Evolutionary conservation across 2,888 invertebrate genomes (phyloP).

Genomic region (Microctonus brassicae): DNA sequence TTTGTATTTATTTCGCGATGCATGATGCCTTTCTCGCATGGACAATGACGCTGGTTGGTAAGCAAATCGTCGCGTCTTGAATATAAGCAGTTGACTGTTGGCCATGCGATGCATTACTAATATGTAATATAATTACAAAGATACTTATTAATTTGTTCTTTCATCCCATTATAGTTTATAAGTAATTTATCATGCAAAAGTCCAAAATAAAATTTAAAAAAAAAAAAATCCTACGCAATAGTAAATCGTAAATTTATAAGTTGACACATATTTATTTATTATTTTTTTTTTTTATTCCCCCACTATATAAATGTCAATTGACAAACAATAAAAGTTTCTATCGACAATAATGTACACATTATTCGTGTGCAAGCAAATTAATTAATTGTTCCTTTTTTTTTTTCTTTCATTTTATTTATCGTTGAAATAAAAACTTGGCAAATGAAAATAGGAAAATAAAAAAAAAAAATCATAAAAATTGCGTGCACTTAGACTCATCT

Average conservation of each 20-base stretch:
- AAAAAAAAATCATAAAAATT: not conserved
- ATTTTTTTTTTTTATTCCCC: not conserved
- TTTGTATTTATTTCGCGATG: slow-evolving; percentile 23
- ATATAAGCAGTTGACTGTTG: slow-evolving; percentile 4
- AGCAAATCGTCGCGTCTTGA: slow-evolving; percentile 17
- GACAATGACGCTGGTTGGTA: slow-evolving; percentile 5
- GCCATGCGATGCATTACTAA: not conserved
- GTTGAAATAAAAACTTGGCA: too few relatives aligned
- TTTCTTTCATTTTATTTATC: too few relatives aligned
- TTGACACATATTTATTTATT: not conserved
- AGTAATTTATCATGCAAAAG: not conserved
- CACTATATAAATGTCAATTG: not conserved
- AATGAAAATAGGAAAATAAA: not conserved
- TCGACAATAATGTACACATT: not conserved
- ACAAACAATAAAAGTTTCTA: not conserved
- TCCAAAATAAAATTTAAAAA: not conserved
- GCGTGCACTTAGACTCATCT: too few relatives aligned
- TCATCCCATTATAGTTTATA: not conserved
- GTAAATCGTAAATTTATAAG: too few relatives aligned
- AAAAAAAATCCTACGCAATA: not conserved
- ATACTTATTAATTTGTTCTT: not conserved
- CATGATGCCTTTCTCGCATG: slow-evolving; percentile 6
- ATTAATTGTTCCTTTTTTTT: not conserved
- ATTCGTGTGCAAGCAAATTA: not conserved
- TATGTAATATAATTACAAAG: not conserved